phyloP scores from a whole-genome alignment of 2,113 vertebrate genomes.

The Poicephalus gulielmi region DNA sequence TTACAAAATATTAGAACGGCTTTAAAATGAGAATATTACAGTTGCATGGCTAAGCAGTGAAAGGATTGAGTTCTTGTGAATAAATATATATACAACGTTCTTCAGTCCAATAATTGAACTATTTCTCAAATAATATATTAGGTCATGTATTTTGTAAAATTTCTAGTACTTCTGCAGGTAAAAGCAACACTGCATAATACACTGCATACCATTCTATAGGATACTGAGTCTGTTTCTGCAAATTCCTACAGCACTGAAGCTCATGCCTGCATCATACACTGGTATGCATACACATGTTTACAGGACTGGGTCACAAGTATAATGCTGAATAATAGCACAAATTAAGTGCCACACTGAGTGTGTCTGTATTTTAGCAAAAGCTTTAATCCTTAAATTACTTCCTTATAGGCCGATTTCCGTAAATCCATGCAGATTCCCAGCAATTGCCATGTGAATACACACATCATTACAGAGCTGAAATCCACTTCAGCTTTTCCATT shows the following conservation, averaged over 20 bases:
- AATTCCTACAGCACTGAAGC: not conserved
- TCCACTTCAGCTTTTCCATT: not conserved
- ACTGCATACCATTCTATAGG: not conserved
- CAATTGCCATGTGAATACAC: not conserved
- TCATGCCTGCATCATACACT: not conserved
- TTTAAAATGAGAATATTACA: not conserved
- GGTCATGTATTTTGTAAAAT: not conserved
- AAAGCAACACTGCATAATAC: not conserved
- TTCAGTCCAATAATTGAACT: not conserved
- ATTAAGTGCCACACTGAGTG: not conserved
- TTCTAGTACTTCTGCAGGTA: not conserved
- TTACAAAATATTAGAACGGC: not conserved
- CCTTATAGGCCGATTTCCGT: not conserved
- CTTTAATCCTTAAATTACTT: conserved; percentile 42
- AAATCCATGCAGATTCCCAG: not conserved
- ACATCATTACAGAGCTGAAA: not conserved
- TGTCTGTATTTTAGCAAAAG: not conserved
- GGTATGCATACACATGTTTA: accelerated
- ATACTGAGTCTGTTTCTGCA: accelerated
- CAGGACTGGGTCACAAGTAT: not conserved
- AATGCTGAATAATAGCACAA: not conserved
- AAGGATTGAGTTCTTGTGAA: not conserved
- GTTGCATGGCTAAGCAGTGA: not conserved
- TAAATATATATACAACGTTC: not conserved
- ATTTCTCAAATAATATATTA: not conserved